phyloP scores from a whole-genome alignment of 23 tunicate genomes.

The Ciona savignyi region DNA sequence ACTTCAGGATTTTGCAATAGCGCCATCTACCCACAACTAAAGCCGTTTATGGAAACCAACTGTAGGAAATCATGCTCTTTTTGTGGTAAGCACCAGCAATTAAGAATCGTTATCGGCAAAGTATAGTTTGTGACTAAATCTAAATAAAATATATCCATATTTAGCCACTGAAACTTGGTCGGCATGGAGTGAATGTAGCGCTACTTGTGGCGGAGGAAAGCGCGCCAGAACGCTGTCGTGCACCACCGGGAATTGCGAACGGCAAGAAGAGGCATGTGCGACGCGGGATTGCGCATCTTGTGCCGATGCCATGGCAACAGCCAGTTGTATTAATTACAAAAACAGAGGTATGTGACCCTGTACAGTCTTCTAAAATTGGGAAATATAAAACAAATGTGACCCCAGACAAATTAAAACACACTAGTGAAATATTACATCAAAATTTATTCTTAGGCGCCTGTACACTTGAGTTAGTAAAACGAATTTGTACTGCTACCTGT shows the following conservation, averaged over 20 bases:
- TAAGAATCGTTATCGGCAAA: no score
- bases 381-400: no score
- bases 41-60: constrained; percentile 26
- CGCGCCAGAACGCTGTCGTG: neutral
- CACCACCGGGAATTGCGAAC: neutral
- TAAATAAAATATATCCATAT: no score
- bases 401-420: no score
- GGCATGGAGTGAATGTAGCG: constrained; percentile 20
- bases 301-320: neutral
- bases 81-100: constrained; percentile 28
- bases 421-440: no score
- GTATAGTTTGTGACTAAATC: neutral
- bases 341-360: neutral
- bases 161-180: constrained; percentile 26
- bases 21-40: constrained; percentile 42
- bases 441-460: neutral
- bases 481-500: neutral
- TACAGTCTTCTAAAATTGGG: no score
- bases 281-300: constrained; percentile 10
- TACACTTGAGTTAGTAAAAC: neutral
- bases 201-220: constrained; percentile 33
- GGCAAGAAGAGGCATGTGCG: constrained; percentile 17
- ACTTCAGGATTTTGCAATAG: constrained; percentile 38
- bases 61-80: constrained; percentile 32
- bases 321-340: neutral